Base-by-base conservation (phyloP, 2,888 invertebrate genomes). In the Synergus japonicus region DNA sequence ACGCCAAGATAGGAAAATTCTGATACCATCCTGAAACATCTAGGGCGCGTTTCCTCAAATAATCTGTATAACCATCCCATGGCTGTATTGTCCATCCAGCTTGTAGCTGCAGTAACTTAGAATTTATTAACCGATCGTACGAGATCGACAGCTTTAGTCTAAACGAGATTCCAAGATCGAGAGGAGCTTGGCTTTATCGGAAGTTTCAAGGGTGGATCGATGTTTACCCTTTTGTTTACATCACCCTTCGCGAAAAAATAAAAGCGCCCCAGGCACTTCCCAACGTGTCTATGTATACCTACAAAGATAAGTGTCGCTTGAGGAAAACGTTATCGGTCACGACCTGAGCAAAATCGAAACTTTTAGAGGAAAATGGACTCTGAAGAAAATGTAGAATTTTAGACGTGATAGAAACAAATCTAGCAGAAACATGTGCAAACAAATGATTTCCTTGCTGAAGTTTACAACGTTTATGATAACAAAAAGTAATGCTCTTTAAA, bases 1-100 rank as follows among this genome's bases (percentile, higher is more conserved):
- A 49, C 64, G 60, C 58, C 73, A 18, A 67, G 43, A 18, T 63
- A 66, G 54, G 67, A 60, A 77, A 77, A 69, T 77, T 79, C 60
- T 64, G n/a, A 43, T 43, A 66, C 44, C 76, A 18, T 44, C 46
- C 8, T 1, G 10, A 9, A 12, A 12, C 22, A 2, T 4, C 60
- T 18, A 60, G 60, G 22, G 8, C 10, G 18, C 22, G 18, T 60
- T 60, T 60, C 60, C 10, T 9, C 60, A 60, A 22, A 60, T 60
- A 60, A 4, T 60, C 22, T 60, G 60, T 60, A 18, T 22, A 29
- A 29, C 29, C 29, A 60, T 60, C 3, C 4, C 8, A 22, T 18
- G 12, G 22, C 60, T 60, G 9, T 60, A 60, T 60, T 18, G 58
- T 58, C 58, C 18, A 58, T 22, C 18, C 18, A 22, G 58, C 4